Evolutionary conservation across 2,888 invertebrate species (phyloP), one percentile per base, ranked within the genome.

Genomic region (Ichneumoninae sp.): DNA sequence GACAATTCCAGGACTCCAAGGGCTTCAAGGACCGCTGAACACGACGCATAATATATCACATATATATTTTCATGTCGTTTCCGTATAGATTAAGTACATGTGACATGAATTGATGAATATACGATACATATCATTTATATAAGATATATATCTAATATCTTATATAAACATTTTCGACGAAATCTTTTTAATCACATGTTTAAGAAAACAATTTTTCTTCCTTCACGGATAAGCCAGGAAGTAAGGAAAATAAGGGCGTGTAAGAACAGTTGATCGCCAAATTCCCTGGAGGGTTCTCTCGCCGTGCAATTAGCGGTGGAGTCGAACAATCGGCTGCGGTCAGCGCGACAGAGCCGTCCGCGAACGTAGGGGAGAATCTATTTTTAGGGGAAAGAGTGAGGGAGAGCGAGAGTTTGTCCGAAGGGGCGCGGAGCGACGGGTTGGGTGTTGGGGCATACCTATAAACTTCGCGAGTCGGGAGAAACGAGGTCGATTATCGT

Each of bases 401-500:
- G 5, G 6, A 7, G 75, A 68, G 74, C 10, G 44, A 60, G 26
- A 22, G 36, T 13, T 22, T 10, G 69, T 40, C 7, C 57, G 81
- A 40, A 40, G 63, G 57, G 65, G 70, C 16, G 76, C n/a, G 65
- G 70, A 44, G 33, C 7, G 22, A 57, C 57, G n/a, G 16, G 60
- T 52, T 6, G 65, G 30, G 70, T 22, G 66, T 79, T 52, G 13
- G 54, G 74, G n/a, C 40, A 60, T 69, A 44, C 6, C 57, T 70
- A 74, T 78, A 73, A 78, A 69, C 78, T 54, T 63, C 8, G 52
- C 44, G 65, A 83, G 79, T 66, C 70, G 78, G 40, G 10, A 36
- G 66, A 88, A 86, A 85, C 60, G 85, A 86, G 85, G 82, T 87
- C 87, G 88, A 88, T 87, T 87, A 86, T 88, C 87, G 87, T 78